These are phyloP conservation scores for Lithophane ornitopus DNA, from an alignment of 2,888 invertebrate species.

Conservation along the genomic window DNA sequence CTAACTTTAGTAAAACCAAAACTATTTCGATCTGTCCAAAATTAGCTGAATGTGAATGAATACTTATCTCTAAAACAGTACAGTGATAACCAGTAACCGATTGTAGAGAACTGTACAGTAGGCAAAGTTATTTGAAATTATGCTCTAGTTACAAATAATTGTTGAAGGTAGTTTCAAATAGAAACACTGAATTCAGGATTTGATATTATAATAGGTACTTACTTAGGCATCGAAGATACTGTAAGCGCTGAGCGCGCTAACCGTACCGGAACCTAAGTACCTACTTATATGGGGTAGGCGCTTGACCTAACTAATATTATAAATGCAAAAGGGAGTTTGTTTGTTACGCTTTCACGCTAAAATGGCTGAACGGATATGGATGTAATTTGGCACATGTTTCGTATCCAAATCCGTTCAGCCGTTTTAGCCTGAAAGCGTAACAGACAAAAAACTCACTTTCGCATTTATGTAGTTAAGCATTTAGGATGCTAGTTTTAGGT, in stretches of 20 bases:
- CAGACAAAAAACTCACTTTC: no score
- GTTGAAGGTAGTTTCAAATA: background rate
- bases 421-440: no score
- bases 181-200: background rate
- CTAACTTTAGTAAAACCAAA: background rate
- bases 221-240: background rate
- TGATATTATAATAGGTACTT: background rate
- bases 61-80: background rate
- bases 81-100: background rate
- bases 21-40: slow-evolving; percentile 17
- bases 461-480: no score
- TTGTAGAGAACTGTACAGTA: slow-evolving; percentile 1
- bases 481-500: background rate
- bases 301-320: background rate
- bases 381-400: no score
- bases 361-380: no score
- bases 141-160: background rate
- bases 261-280: background rate
- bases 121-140: background rate
- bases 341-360: no score
- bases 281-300: background rate
- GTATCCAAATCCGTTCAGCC: no score
- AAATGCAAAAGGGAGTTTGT: no score
- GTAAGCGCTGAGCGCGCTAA: background rate
- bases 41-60: background rate